A percentile compares a stretch with the other conserved stretches of the same genome.
phyloP scores from a whole-genome alignment of 2,888 invertebrate species.

The Macrosiphum euphorbiae region DNA sequence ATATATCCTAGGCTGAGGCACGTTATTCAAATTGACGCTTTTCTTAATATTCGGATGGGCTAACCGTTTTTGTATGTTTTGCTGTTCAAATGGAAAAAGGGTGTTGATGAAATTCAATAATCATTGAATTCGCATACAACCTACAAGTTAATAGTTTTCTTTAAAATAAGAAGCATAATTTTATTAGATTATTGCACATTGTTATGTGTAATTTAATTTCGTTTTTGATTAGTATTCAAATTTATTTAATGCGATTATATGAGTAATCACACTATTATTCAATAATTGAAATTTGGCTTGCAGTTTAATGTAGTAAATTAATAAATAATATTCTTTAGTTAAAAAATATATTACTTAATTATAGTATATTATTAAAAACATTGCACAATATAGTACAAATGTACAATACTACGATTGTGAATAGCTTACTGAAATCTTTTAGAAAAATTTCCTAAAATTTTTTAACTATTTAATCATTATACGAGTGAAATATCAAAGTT shows the following conservation, averaged over 20 bases:
- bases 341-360: too few relatives aligned
- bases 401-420: too few relatives aligned
- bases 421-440: too few relatives aligned
- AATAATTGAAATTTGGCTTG: too few relatives aligned
- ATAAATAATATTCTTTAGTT: too few relatives aligned
- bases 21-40: slow-evolving; percentile 53
- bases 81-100: background rate
- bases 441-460: too few relatives aligned
- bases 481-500: too few relatives aligned
- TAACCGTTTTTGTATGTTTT: slow-evolving; percentile 26
- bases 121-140: background rate
- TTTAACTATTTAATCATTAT: too few relatives aligned
- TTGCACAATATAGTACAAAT: too few relatives aligned
- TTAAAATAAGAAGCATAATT: background rate
- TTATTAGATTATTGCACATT: background rate
- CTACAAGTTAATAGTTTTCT: background rate
- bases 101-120: slow-evolving; percentile 5
- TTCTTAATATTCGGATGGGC: slow-evolving; percentile 40
- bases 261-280: too few relatives aligned
- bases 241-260: background rate
- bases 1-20: background rate
- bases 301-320: too few relatives aligned
- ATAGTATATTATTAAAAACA: too few relatives aligned
- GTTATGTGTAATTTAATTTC: background rate
- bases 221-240: background rate